Percentiles rank a stretch among this genome's conserved stretches.
Conservation (phyloP, 2,888 invertebrate genomes). For the Adineta ricciae region DNA sequence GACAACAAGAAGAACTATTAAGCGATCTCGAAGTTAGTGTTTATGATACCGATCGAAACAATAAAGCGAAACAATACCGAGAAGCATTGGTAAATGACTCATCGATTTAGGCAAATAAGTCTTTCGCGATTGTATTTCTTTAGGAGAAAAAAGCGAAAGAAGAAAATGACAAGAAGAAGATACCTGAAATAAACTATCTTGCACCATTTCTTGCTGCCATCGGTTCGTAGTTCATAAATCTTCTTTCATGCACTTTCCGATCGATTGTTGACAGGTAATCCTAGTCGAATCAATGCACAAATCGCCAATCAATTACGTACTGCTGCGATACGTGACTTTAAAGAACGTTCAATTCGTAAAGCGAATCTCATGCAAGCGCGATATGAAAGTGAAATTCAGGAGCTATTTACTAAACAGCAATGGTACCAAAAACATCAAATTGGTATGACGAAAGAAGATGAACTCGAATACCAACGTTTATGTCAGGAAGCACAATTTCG, state of each 20-base stretch:
- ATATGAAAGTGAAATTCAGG: slow-evolving; percentile 50
- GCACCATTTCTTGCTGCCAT: slow-evolving; percentile 50
- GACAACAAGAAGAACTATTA: slow-evolving; percentile 45
- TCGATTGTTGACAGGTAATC: slow-evolving; percentile 36
- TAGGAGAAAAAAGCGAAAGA: slow-evolving; percentile 29
- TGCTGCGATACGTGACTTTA: slow-evolving; percentile 47
- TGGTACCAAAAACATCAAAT: slow-evolving; percentile 52
- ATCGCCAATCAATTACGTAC: slow-evolving; percentile 46
- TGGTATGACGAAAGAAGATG: slow-evolving; percentile 49
- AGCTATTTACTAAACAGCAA: slow-evolving; percentile 49
- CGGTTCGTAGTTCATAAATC: slow-evolving; percentile 34
- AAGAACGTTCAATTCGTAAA: slow-evolving; percentile 49
- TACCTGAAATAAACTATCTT: slow-evolving; percentile 48
- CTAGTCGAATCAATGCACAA: slow-evolving; percentile 42
- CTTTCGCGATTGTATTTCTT: background rate
- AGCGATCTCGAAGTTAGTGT: slow-evolving; percentile 47
- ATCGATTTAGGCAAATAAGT: slow-evolving; percentile 30
- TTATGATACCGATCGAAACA: slow-evolving; percentile 49
- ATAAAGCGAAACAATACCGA: slow-evolving; percentile 49
- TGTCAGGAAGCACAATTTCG: slow-evolving; percentile 50
- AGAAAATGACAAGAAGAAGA: slow-evolving; percentile 33
- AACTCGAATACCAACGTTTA: slow-evolving; percentile 49
- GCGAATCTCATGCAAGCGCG: slow-evolving; percentile 50
- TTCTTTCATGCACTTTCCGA: background rate
- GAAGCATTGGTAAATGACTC: slow-evolving; percentile 47